Percentiles rank a stretch among this genome's conserved stretches.
These are phyloP conservation scores for Drosophila navojoa DNA, from an alignment of 1,140 invertebrate genomes.

Conservation along the genomic window DNA sequence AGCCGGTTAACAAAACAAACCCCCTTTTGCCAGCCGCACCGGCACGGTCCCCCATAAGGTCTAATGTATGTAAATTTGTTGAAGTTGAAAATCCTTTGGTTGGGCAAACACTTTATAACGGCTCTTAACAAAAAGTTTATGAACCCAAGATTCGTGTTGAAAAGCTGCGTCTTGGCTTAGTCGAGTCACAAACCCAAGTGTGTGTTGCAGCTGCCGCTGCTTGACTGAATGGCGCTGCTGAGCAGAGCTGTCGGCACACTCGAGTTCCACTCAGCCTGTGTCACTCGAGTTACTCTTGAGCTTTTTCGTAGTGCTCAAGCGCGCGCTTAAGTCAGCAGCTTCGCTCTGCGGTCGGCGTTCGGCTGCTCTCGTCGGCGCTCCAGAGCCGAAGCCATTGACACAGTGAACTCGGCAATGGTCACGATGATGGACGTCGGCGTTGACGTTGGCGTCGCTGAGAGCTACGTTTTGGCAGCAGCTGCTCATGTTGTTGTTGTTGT, in stretches of 20 bases:
- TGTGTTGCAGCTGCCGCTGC: not conserved
- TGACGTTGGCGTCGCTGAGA: constrained; percentile 37
- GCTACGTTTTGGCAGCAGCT: constrained; percentile 12
- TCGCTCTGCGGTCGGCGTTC: constrained; percentile 41
- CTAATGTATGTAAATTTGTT: constrained; percentile 75
- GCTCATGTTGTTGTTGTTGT: constrained; percentile 13
- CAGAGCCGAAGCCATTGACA: constrained; percentile 55
- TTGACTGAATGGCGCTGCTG: not conserved
- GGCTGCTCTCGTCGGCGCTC: constrained; percentile 20
- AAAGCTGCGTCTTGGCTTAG: constrained; percentile 21
- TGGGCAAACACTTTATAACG: constrained; percentile 4
- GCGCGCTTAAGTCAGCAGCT: constrained; percentile 51
- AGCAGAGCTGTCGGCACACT: not conserved
- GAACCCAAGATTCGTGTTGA: constrained; percentile 27
- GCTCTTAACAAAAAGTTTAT: constrained; percentile 16
- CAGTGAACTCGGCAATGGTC: constrained; percentile 66
- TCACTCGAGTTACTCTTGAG: constrained; percentile 54
- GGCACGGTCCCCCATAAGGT: not conserved
- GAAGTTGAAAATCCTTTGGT: constrained; percentile 64
- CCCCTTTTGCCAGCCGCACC: not conserved
- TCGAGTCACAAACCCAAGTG: constrained; percentile 13
- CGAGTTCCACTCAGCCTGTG: not conserved
- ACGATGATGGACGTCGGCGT: constrained; percentile 20
- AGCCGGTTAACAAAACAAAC: constrained; percentile 57
- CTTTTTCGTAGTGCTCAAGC: constrained; percentile 46